Evolutionary conservation across 2,797 vertebrate genomes (phyloP), one percentile per base, ranked within the genome.

Genomic region (Urocyon cinereoargenteus): DNA sequence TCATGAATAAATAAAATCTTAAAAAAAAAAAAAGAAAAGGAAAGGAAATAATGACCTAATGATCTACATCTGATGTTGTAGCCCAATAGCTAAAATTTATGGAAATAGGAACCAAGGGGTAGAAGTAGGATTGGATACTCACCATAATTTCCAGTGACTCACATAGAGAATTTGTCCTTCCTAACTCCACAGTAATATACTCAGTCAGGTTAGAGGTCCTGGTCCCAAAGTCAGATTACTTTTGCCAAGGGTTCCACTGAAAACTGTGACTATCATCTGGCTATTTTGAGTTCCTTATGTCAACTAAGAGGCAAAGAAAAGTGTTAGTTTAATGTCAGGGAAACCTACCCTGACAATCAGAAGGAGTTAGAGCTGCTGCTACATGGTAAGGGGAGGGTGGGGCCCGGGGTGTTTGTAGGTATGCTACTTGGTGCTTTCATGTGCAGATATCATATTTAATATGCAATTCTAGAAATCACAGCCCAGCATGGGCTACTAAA

Each of bases 21-120:
- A 1, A 7, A 45, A 45, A 45, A 45, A 40, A 45, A 40, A 40
- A 40, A 7, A 1, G 7, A 45, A 45, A 7, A 5, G n/a, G n/a
- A 40, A 40, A 40, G 6, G 62, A 96, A 62, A 92, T 94, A 81
- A 94, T n/a, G 40, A 49, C 26, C 16, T 94, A 81, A 94, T n/a
- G 40, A 49, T 22, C 16, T 16, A 31, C 34, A 2, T 40, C n/a
- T 31, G 28, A n/a, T 59, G 31, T 18, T 78, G 3, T 51, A 21
- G 22, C 11, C 61, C 18, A 36, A 61, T 28, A 88, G 24, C 53
- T 85, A 78, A 40, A 96, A 82, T 51, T 72, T 59, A 55, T 28
- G 11, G 18, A 34, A 57, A 45, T 55, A 16, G 5, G 22, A 89
- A 82, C 73, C 36, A 61, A 90, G 6, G 36, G 16, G 19, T 62